A percentile compares a stretch with the other conserved stretches of the same genome.
phyloP scores from a whole-genome alignment of 2,113 vertebrate species.

The Oryzias melastigma region DNA sequence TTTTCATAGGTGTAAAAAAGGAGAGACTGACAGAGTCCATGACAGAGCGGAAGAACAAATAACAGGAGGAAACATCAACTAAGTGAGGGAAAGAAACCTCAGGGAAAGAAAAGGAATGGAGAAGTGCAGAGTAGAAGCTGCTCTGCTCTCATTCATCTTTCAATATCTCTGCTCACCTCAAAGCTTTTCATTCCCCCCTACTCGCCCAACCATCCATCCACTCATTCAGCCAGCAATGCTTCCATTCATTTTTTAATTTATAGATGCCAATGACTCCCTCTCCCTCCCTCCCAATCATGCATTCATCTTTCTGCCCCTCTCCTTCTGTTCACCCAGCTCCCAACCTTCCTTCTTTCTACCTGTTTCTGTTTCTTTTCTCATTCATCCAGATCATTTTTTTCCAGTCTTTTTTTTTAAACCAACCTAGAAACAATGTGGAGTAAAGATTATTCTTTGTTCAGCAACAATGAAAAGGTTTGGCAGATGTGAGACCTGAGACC shows the following conservation, averaged over 20 bases:
- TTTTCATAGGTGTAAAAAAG: slow-evolving; percentile 69
- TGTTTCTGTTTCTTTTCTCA: slow-evolving; percentile 37
- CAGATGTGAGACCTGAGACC: neutral
- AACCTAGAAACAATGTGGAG: slow-evolving; percentile 8
- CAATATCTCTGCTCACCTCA: slow-evolving; percentile 56
- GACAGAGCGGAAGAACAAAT: slow-evolving; percentile 14
- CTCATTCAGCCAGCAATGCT: slow-evolving; percentile 47
- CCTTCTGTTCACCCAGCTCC: slow-evolving; percentile 40
- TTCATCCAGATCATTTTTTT: slow-evolving; percentile 37
- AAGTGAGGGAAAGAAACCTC: slow-evolving; percentile 19
- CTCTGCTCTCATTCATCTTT: slow-evolving; percentile 61
- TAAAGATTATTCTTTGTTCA: slow-evolving; percentile 21
- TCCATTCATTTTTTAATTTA: slow-evolving; percentile 61
- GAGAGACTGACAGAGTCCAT: slow-evolving; percentile 39
- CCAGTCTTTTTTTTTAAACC: neutral
- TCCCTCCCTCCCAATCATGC: slow-evolving; percentile 55
- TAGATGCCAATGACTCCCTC: slow-evolving; percentile 46
- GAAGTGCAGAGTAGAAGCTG: slow-evolving; percentile 31
- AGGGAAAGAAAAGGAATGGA: slow-evolving; percentile 23
- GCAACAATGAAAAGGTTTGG: slow-evolving; percentile 1
- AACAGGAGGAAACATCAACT: slow-evolving; percentile 1
- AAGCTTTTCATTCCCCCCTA: slow-evolving; percentile 54
- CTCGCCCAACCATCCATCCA: slow-evolving; percentile 36
- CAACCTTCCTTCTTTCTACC: slow-evolving; percentile 41
- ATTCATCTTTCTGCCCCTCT: slow-evolving; percentile 58